Conservation (phyloP, 2,888 invertebrate species). For the Drosophila planitibia region DNA sequence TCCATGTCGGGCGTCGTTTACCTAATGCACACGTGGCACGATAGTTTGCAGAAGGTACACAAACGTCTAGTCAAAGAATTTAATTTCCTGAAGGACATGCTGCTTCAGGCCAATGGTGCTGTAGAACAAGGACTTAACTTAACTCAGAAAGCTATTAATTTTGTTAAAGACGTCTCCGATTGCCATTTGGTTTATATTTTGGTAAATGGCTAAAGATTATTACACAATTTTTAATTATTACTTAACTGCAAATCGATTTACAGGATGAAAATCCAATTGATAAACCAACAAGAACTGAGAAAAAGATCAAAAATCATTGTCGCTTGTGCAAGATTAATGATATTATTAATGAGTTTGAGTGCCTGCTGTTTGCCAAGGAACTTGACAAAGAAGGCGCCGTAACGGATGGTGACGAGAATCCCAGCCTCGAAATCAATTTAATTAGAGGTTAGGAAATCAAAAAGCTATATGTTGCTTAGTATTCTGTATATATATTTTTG, state of each 20-base stretch:
- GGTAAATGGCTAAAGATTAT: constrained; percentile 45
- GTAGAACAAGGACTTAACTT: constrained; percentile 28
- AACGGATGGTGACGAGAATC: constrained; percentile 88
- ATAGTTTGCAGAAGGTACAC: constrained; percentile 56
- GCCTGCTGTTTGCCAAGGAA: constrained; percentile 86
- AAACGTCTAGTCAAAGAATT: constrained; percentile 63
- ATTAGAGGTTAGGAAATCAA: constrained; percentile 86
- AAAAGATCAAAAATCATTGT: constrained; percentile 67
- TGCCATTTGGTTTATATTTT: constrained; percentile 83
- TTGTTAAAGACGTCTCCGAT: constrained; percentile 79
- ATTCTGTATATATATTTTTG: not conserved
- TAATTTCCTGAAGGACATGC: constrained; percentile 65
- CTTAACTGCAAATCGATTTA: not conserved
- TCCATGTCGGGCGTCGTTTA: constrained; percentile 62
- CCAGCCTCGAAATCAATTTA: constrained; percentile 87
- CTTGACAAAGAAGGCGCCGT: constrained; percentile 85
- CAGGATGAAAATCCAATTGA: constrained; percentile 47
- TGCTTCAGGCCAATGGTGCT: constrained; percentile 54
- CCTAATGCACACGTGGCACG: constrained; percentile 77
- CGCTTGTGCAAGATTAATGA: constrained; percentile 86
- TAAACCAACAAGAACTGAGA: not conserved
- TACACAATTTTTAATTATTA: not conserved
- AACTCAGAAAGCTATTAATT: constrained; percentile 34
- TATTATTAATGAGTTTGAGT: constrained; percentile 86
- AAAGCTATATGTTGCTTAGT: not conserved